Base-by-base conservation (phyloP, 2,113 vertebrate genomes). In the Muscicapa adusta region DNA sequence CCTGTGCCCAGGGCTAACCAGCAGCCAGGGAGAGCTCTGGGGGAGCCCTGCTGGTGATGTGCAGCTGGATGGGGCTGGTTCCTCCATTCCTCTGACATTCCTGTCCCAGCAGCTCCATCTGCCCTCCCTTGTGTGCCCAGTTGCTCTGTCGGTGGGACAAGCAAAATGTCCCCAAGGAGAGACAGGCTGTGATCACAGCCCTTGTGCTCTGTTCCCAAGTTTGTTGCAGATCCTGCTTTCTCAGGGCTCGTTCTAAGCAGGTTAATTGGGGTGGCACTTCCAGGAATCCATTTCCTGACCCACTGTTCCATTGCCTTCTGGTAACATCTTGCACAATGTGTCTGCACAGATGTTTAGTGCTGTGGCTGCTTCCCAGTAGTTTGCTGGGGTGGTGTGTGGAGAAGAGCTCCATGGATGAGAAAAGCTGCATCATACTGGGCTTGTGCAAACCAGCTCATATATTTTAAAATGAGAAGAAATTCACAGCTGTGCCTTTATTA, bases 401-500 rank as follows among this genome's bases (percentile, higher is more conserved):
- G 80, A 73, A n/a, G 45, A 88, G 74, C 50, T 88, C 47, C 63
- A 15, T 11, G 50, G 77, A 92, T 68, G 54, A 79, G 77, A 88
- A 93, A 89, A 78, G 53, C 65, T 91, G 76, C 91, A 85, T 77
- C 88, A 50, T 42, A 66, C 86, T 77, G 79, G 45, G 70, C 8
- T 43, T 89, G 42, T 88, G 71, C 88, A 91, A 95, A 88, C 15
- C 78, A 91, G 33, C 50, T 83, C 74, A 40, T 91, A 29, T 73
- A 62, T 88, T 91, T 91, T 63, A 74, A 91, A 88, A 51, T 13
- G 29, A 70, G 74, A 79, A 68, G 81, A 93, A 94, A 73, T 82
- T 88, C 87, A 62, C 93, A 95, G 81, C 94, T 95, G 91, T 68
- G 58, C 40, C 85, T 92, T 70, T 75, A 33, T 79, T 88, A 33